Conservation (phyloP, 2,113 vertebrate species). For the Chrysochloris asiatica region DNA sequence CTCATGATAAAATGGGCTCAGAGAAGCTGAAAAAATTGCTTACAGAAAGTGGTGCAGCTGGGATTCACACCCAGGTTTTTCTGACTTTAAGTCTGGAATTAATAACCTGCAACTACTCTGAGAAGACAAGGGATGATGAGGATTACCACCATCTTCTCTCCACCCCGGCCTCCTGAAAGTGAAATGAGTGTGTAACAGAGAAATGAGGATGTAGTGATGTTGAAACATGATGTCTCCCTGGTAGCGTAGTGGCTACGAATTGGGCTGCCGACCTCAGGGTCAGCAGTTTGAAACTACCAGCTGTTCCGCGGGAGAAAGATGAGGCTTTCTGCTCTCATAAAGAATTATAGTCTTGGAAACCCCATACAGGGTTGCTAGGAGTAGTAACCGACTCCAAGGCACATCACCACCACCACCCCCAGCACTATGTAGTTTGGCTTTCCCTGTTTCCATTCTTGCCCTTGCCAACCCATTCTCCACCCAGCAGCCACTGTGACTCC, state of each 20-base stretch:
- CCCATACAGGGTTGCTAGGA: too few species aligned
- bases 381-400: too few species aligned
- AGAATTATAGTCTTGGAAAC: too few species aligned
- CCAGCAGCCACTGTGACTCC: background rate
- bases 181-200: background rate
- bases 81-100: background rate
- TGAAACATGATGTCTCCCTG: background rate
- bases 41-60: background rate
- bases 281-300: too few species aligned
- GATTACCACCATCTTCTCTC: background rate
- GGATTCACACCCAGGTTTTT: background rate
- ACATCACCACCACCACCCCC: too few species aligned
- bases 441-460: conserved; percentile 4
- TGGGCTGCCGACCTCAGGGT: too few species aligned
- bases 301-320: too few species aligned
- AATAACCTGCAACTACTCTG: background rate
- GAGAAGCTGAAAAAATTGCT: conserved; percentile 22
- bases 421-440: background rate
- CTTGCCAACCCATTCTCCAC: background rate
- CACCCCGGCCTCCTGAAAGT: background rate
- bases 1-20: conserved; percentile 8
- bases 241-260: too few species aligned
- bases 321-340: too few species aligned
- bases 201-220: background rate
- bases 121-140: background rate